Evolutionary conservation across 2,797 vertebrate genomes (phyloP).

Genomic region (Hoplostethus mediterraneus): DNA sequence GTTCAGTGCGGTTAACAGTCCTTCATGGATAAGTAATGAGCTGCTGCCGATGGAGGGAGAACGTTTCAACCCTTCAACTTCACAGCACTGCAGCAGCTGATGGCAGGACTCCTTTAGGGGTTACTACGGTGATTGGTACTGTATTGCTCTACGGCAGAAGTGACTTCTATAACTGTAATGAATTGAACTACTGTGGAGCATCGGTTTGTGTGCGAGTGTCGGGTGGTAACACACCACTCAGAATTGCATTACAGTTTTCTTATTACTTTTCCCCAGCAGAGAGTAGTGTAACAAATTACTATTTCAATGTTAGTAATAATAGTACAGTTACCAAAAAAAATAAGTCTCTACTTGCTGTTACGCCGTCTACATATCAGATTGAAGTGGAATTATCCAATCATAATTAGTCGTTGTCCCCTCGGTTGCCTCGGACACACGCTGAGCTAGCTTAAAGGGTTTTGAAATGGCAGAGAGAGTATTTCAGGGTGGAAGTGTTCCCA

Average conservation of each 20-base stretch:
- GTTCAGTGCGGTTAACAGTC: slow-evolving; percentile 79
- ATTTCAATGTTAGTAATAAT: too few species aligned
- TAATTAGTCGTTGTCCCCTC: too few species aligned
- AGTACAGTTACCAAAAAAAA: too few species aligned
- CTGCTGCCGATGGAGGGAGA: slow-evolving; percentile 63
- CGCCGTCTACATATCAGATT: too few species aligned
- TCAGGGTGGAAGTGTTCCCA: too few species aligned
- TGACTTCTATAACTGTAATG: slow-evolving; percentile 41
- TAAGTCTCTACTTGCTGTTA: too few species aligned
- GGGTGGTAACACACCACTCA: slow-evolving; percentile 4
- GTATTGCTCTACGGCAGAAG: slow-evolving; percentile 42
- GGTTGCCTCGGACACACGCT: too few species aligned
- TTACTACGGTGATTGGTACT: slow-evolving; percentile 63
- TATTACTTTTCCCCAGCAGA: too few species aligned
- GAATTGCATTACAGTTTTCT: background rate
- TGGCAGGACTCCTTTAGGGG: slow-evolving; percentile 49
- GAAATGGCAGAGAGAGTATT: too few species aligned
- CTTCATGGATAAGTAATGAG: slow-evolving; percentile 84
- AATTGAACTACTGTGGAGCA: slow-evolving; percentile 29
- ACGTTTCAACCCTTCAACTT: slow-evolving; percentile 67
- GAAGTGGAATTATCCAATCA: too few species aligned
- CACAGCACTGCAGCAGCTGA: slow-evolving; percentile 38
- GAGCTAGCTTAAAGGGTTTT: too few species aligned
- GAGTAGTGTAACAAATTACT: too few species aligned
- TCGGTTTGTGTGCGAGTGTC: background rate